Base-by-base conservation (phyloP, 2,888 invertebrate genomes). In the Eilema sororculum region DNA sequence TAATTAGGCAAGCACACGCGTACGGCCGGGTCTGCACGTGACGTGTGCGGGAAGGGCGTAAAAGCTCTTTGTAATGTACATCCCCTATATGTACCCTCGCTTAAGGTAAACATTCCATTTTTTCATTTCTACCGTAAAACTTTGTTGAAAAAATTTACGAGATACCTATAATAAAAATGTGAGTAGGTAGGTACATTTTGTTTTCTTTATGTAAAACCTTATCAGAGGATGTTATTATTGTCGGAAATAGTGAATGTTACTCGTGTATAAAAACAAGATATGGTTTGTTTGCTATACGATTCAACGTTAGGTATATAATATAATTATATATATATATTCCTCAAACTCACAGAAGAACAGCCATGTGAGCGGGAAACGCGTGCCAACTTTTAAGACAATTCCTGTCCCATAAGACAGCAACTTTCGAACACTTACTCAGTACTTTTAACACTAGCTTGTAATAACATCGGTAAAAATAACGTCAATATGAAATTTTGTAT, bases 1-100 rank as follows among this genome's bases (percentile, higher is more conserved):
- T 92, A 93, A 93, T 94, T 93, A 93, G 89, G 87, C 84, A 80
- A 79, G 79, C 86, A 78, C 81, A 81, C 78, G 82, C 80, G 84
- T 78, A 73, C 68, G 76, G 74, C 80, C 80, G 67, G 79, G 84
- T 73, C 86, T 89, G 90, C 78, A 78, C 87, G 88, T 92, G 92
- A 91, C 88, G 87, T 86, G 86, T 86, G 87, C 84, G 84, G 78
- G 77, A 86, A 81, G 83, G 88, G 88, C 86, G 89, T 88, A 89
- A 90, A 91, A 89, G 87, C 89, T 86, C 88, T 91, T 89, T 88
- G 87, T 88, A 85, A 86, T 79, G 73, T 75, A 78, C 80, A 73
- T 72, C 67, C 71, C 73, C 74, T 76, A 82, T 82, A 82, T 82
- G 79, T 81, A 82, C 77, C 25, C 81, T 70, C 81, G 85, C 79